A percentile compares a stretch with the other conserved stretches of the same genome.
Conservation (phyloP, 2,797 vertebrate genomes). For the Muscicapa striata region DNA sequence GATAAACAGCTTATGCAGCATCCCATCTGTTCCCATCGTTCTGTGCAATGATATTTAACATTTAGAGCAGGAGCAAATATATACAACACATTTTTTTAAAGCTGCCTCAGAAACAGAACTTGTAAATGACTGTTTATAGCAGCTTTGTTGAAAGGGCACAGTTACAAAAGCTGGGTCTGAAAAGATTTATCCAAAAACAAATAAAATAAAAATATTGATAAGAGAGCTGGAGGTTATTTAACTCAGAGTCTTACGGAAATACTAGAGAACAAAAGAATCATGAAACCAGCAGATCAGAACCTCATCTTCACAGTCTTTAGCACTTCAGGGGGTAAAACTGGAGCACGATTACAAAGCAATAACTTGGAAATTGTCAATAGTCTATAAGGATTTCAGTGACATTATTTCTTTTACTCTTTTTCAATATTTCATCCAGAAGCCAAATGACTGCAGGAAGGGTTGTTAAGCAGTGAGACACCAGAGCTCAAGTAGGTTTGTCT, state of each 20-base stretch:
- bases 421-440: not conserved
- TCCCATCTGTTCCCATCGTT: constrained; percentile 60
- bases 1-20: constrained; percentile 52
- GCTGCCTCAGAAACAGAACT: constrained; percentile 37
- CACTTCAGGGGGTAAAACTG: not conserved
- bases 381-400: not conserved
- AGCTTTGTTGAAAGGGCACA: constrained; percentile 19
- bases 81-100: constrained; percentile 31
- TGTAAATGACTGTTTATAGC: constrained; percentile 36
- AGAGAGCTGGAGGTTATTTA: not conserved
- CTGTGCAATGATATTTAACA: constrained; percentile 59
- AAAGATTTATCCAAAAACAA: not conserved
- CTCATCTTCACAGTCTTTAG: not conserved
- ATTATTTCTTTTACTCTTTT: not conserved
- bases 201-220: constrained; percentile 15
- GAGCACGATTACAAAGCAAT: not conserved
- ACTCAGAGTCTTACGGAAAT: not conserved
- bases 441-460: not conserved
- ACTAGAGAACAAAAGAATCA: not conserved
- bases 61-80: constrained; percentile 55
- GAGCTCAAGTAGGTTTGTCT: not conserved
- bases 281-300: not conserved
- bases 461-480: not conserved
- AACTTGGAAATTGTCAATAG: not conserved
- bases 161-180: not conserved